Conservation (phyloP, 2,797 vertebrate genomes). For the Myotis findleyi region DNA sequence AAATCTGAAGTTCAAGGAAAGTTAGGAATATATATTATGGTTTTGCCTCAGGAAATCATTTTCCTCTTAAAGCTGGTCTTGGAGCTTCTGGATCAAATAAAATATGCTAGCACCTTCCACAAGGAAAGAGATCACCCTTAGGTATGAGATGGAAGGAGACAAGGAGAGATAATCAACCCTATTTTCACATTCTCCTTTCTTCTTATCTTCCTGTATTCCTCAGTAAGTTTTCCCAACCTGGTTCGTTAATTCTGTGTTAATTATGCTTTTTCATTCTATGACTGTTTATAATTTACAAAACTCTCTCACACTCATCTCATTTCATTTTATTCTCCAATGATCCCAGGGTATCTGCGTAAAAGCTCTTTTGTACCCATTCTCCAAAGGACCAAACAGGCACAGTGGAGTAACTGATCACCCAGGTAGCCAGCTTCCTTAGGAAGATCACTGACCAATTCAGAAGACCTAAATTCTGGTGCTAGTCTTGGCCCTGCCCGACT, state of each 20-base stretch:
- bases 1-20: slow-evolving; percentile 58
- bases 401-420: neutral
- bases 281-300: neutral
- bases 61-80: slow-evolving; percentile 48
- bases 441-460: neutral
- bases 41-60: slow-evolving; percentile 54
- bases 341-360: neutral
- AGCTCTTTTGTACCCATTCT: neutral
- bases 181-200: neutral
- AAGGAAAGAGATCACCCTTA: neutral
- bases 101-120: neutral
- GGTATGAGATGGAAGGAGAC: neutral
- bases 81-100: slow-evolving; percentile 27
- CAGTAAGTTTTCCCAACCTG: neutral
- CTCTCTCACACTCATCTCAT: neutral
- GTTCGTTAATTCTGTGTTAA: neutral
- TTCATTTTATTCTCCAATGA: neutral
- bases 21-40: neutral
- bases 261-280: neutral
- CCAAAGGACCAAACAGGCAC: neutral
- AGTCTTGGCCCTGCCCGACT: neutral
- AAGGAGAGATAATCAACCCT: neutral
- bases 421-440: neutral
- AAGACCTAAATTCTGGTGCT: neutral
- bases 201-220: neutral